Conservation (phyloP, 2,888 invertebrate species). For the Prostheceraeus crozeri region DNA sequence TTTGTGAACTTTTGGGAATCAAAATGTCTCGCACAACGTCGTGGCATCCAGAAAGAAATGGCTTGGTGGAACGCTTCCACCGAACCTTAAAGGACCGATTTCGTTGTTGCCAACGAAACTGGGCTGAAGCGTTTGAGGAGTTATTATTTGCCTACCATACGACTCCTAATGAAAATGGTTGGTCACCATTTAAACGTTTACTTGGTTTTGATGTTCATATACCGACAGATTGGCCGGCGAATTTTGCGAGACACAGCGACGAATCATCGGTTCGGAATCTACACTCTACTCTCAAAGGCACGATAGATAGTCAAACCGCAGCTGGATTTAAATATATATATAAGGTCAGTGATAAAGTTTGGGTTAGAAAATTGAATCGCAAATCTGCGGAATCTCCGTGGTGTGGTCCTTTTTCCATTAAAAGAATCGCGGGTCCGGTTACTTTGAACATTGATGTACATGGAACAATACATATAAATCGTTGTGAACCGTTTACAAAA, state of each 20-base stretch:
- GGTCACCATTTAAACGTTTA: background rate
- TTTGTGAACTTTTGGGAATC: slow-evolving; percentile 13
- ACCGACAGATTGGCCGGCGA: background rate
- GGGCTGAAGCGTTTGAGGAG: background rate
- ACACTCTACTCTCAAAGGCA: background rate
- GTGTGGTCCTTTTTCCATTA: background rate
- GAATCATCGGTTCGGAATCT: background rate
- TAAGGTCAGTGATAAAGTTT: background rate
- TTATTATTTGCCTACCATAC: background rate
- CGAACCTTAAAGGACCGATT: too few species aligned
- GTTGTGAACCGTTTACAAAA: slow-evolving; percentile 20
- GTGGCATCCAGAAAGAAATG: slow-evolving; percentile 1
- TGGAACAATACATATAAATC: slow-evolving; percentile 9
- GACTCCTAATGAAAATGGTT: slow-evolving; percentile 7
- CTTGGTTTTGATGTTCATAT: slow-evolving; percentile 14
- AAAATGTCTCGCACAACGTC: background rate
- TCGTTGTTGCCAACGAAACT: background rate
- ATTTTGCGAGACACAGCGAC: background rate
- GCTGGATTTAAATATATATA: slow-evolving; percentile 2
- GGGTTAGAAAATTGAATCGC: background rate
- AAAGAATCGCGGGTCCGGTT: background rate
- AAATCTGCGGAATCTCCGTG: background rate
- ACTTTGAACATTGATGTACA: background rate
- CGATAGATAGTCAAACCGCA: background rate
- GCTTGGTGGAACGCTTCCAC: background rate